Percentiles rank a stretch among this genome's conserved stretches.
phyloP scores from a whole-genome alignment of 2,797 vertebrate species.

The Melanogrammus aeglefinus region DNA sequence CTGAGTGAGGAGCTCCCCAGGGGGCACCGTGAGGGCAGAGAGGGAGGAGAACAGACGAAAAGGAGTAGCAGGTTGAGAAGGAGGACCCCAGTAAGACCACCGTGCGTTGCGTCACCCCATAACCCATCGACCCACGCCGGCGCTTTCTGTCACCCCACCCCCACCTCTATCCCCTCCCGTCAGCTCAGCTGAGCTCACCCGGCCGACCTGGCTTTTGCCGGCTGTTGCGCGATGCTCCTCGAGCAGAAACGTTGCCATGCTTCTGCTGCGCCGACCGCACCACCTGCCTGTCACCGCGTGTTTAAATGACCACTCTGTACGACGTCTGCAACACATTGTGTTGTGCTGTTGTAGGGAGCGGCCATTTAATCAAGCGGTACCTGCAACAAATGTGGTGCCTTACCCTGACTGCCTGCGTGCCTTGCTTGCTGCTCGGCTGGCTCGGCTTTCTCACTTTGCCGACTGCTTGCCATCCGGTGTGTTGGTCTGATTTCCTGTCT shows the following conservation, averaged over 20 bases:
- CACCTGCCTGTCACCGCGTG: slow-evolving; percentile 68
- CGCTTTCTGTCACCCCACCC: too few relatives aligned
- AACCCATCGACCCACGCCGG: too few relatives aligned
- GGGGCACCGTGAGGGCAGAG: neutral
- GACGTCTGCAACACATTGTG: slow-evolving; percentile 39
- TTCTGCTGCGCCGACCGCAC: slow-evolving; percentile 70
- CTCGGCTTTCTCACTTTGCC: neutral
- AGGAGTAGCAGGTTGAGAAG: neutral
- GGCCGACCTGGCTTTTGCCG: neutral
- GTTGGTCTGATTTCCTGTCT: neutral
- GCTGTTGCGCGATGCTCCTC: slow-evolving; percentile 66
- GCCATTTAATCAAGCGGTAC: too few relatives aligned
- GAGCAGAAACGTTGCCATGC: slow-evolving; percentile 66
- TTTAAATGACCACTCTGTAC: slow-evolving; percentile 61
- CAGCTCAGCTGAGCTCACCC: neutral
- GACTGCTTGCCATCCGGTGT: neutral
- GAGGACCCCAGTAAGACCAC: neutral
- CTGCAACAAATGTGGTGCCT: too few relatives aligned
- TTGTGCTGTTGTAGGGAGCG: neutral
- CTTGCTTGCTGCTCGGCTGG: neutral
- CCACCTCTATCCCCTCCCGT: too few relatives aligned
- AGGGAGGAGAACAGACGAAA: neutral
- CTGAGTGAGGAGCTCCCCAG: too few relatives aligned
- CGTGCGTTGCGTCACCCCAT: too few relatives aligned
- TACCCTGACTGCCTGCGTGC: slow-evolving; percentile 18